Conservation (phyloP, 2,797 vertebrate species). For the Enteromius thamalakanensis region DNA sequence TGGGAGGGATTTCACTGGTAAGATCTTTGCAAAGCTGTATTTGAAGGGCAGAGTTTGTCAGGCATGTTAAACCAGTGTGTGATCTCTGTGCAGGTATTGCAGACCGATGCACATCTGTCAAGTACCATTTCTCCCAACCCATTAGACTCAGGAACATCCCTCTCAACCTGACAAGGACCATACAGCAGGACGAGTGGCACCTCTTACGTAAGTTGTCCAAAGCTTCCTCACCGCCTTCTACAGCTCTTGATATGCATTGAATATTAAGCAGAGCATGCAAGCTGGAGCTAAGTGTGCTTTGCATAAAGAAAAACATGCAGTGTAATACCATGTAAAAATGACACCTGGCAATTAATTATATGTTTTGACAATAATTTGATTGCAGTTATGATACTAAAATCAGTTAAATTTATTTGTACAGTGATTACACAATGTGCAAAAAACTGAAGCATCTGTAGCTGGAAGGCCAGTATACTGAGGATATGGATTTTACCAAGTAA, state of each 20-base stretch:
- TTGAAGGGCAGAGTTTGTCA: slow-evolving; percentile 7
- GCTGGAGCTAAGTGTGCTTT: slow-evolving; percentile 33
- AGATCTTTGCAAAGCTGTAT: slow-evolving; percentile 19
- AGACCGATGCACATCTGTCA: slow-evolving; percentile 83
- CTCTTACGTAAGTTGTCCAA: slow-evolving; percentile 78
- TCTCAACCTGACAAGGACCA: slow-evolving; percentile 85
- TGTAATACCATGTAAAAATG: neutral
- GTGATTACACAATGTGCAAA: neutral
- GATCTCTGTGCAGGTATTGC: slow-evolving; percentile 77
- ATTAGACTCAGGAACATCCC: slow-evolving; percentile 83
- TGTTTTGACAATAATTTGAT: neutral
- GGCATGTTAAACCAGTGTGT: slow-evolving; percentile 23
- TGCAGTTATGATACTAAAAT: neutral
- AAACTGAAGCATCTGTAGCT: neutral
- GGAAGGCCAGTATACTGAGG: neutral
- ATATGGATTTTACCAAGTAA: neutral
- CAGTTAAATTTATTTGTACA: neutral
- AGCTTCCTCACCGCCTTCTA: slow-evolving; percentile 56
- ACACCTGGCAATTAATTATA: neutral
- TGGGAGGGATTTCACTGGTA: neutral
- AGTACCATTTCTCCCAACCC: slow-evolving; percentile 87
- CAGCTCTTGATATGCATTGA: slow-evolving; percentile 28
- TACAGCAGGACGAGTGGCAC: slow-evolving; percentile 88
- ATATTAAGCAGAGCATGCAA: slow-evolving; percentile 30
- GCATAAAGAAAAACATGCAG: slow-evolving; percentile 8